Percentiles rank a stretch among this genome's conserved stretches.
These are phyloP conservation scores for Stichopus chloronotus DNA, from an alignment of 35 echinoderm and acorn worm species.

Conservation along the genomic window DNA sequence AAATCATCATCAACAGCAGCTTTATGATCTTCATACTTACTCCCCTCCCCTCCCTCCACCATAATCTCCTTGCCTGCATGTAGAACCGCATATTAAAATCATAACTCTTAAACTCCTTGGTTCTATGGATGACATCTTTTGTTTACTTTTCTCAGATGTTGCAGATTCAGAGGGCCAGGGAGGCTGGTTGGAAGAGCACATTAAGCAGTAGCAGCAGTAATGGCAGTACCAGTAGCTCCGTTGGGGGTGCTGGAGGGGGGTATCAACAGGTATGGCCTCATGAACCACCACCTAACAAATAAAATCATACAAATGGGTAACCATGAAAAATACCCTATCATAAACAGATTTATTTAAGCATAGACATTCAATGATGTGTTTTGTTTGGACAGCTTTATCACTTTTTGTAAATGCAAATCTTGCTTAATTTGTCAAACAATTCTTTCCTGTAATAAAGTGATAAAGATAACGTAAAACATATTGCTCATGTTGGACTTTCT, in stretches of 20 bases:
- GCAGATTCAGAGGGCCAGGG: constrained; percentile 85
- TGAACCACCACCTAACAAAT: background rate
- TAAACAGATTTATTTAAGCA: too few relatives aligned
- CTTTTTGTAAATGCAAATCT: too few relatives aligned
- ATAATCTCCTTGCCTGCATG: background rate
- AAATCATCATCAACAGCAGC: too few relatives aligned
- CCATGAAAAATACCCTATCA: background rate
- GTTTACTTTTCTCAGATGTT: constrained; percentile 66
- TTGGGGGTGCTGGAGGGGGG: constrained; percentile 47
- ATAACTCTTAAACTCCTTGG: background rate
- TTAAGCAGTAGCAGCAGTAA: constrained; percentile 64
- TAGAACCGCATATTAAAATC: background rate
- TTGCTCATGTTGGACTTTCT: too few relatives aligned
- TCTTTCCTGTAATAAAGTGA: too few relatives aligned
- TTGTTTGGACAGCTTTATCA: too few relatives aligned
- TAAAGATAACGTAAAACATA: too few relatives aligned
- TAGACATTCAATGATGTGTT: background rate
- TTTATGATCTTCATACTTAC: too few relatives aligned
- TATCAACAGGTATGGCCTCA: background rate
- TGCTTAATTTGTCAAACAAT: too few relatives aligned
- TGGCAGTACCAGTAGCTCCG: constrained; percentile 15
- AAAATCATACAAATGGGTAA: background rate
- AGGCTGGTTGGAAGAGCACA: constrained; percentile 88
- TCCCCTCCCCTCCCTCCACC: too few relatives aligned
- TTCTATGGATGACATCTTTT: background rate